phyloP scores from a whole-genome alignment of 2,797 vertebrate species.

The Darevskia nairensis region DNA sequence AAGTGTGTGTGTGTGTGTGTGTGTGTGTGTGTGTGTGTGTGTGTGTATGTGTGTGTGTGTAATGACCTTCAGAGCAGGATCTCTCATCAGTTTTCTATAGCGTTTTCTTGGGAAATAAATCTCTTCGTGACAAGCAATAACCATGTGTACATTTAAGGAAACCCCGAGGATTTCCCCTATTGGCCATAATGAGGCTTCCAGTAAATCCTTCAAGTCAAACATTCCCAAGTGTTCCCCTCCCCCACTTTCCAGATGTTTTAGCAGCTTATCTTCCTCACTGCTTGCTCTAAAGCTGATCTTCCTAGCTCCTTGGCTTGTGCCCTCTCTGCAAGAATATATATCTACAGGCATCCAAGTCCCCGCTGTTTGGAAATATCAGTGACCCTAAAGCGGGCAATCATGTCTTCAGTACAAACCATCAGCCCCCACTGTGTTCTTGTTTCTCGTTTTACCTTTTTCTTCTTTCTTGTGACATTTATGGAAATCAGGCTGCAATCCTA shows the following conservation, averaged over 20 bases:
- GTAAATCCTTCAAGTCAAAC: conserved; percentile 19
- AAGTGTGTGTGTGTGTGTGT: neutral
- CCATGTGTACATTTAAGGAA: conserved; percentile 11
- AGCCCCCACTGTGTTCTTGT: neutral
- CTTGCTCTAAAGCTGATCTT: neutral
- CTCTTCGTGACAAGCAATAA: conserved; percentile 19
- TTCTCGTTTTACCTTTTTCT: neutral
- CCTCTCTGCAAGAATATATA: conserved; percentile 1
- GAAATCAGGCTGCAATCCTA: neutral
- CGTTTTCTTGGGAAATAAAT: conserved; percentile 24
- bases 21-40: neutral
- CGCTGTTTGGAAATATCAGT: neutral
- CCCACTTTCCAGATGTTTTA: conserved; percentile 21
- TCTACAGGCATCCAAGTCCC: neutral
- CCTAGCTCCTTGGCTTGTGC: neutral
- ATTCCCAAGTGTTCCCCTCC: neutral
- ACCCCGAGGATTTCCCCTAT: conserved; percentile 13
- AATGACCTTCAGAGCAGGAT: conserved; percentile 8
- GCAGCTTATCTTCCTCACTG: neutral
- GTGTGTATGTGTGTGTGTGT: neutral
- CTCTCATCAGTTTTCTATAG: neutral
- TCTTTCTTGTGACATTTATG: neutral
- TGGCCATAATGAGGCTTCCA: conserved; percentile 2
- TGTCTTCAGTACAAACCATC: neutral
- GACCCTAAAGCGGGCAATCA: neutral